Percentiles rank a stretch among this genome's conserved stretches.
These are phyloP conservation scores for Coreius guichenoti DNA, from an alignment of 2,797 vertebrate species.

Conservation along the genomic window DNA sequence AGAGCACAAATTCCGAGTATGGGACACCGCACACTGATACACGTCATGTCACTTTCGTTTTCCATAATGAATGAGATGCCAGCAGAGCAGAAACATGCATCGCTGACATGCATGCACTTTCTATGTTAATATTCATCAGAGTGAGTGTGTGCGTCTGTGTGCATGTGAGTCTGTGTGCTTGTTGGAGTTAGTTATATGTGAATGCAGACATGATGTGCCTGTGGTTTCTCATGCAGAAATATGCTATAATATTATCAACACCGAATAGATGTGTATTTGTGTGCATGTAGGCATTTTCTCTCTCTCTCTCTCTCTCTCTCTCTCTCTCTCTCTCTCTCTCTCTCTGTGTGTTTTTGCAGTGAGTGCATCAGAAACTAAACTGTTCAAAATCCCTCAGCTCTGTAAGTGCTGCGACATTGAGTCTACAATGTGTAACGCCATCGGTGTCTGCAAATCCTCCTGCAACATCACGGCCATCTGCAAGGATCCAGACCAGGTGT, in stretches of 20 bases:
- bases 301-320: slow-evolving; percentile 16
- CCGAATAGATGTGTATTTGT: not conserved
- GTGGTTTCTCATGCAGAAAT: not conserved
- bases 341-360: not conserved
- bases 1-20: no score
- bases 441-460: slow-evolving; percentile 66
- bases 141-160: not conserved
- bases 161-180: not conserved
- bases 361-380: fast-evolving
- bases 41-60: no score
- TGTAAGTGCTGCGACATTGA: slow-evolving; percentile 77
- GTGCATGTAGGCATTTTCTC: not conserved
- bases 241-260: not conserved
- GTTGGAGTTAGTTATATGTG: no score
- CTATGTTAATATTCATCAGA: no score
- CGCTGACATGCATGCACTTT: no score
- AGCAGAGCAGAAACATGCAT: no score
- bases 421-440: slow-evolving; percentile 65
- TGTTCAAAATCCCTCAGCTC: not conserved
- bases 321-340: no score
- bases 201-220: not conserved
- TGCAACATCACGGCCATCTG: slow-evolving; percentile 71
- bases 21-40: no score
- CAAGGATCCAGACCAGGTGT: slow-evolving; percentile 64
- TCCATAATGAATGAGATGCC: no score